phyloP scores from a whole-genome alignment of 1,140 invertebrate species.

The Plutomurus gul region DNA sequence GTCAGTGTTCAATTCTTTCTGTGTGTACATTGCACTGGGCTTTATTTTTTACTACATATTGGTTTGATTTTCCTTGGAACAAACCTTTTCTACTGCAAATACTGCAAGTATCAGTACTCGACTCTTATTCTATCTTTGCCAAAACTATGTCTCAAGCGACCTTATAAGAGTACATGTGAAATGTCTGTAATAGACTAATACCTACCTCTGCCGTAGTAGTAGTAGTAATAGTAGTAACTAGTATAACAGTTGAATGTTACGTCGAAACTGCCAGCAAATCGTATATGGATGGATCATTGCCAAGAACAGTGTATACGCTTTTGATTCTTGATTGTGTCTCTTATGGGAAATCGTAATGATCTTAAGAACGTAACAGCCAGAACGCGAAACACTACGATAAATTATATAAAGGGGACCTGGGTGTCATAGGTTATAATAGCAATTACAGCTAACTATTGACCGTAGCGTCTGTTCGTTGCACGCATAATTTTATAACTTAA shows the following conservation, averaged over 20 bases:
- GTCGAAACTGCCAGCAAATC: constrained; percentile 5
- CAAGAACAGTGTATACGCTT: constrained; percentile 9
- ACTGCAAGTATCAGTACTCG: too few species aligned
- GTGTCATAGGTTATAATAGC: constrained; percentile 13
- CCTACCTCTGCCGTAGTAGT: too few species aligned
- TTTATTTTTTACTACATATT: too few species aligned
- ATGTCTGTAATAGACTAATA: constrained; percentile 20
- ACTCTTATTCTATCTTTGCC: background rate
- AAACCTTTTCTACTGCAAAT: too few species aligned
- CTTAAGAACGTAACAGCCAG: background rate
- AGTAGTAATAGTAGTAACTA: too few species aligned
- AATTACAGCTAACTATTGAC: background rate
- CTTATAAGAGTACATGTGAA: too few species aligned
- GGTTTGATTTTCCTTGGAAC: too few species aligned
- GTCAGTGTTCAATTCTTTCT: too few species aligned
- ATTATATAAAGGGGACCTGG: background rate
- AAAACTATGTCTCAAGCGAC: constrained; percentile 12
- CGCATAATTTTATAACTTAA: too few species aligned
- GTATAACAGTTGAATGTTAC: background rate
- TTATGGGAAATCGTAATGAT: constrained; percentile 24
- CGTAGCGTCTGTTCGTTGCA: too few species aligned
- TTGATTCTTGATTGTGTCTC: constrained; percentile 13
- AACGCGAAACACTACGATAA: background rate
- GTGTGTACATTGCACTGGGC: too few species aligned
- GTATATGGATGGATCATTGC: constrained; percentile 7